Evolutionary conservation across 2,797 vertebrate genomes (phyloP), one percentile per base, ranked within the genome.

Genomic region (Sebastes aleutianus): DNA sequence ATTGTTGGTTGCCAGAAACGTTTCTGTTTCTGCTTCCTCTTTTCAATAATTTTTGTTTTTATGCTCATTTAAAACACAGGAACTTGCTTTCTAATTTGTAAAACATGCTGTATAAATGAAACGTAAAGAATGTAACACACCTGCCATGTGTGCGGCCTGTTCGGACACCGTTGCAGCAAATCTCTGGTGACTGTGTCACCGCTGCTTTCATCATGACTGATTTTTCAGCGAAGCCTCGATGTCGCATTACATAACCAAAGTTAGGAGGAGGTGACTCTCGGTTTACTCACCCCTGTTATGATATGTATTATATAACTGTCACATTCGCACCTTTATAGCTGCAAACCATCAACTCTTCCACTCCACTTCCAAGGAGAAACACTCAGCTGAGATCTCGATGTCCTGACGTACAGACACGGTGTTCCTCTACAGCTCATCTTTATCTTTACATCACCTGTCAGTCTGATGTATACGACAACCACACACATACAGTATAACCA

Each of bases 221-320:
- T 70, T 69, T 74, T 81, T 47, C n/a, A 83, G 67, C 7, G 2
- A 50, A 58, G 82, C 69, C 43, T 67, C 24, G 6, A n/a, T 63
- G 31, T 32, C 6, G 11, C 20, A 13, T 91, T 88, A 84, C 13
- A 12, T 82, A 89, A 91, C 76, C 72, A 83, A 76, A 57, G 64
- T 61, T 72, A 67, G 32, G 78, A 70, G 47, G 53, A 77, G 64
- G 66, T 82, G 79, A 88, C 73, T 75, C 74, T 39, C 56, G 70
- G 69, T 78, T 79, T 78, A 78, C 65, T 85, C 82, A 74, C 34
- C 76, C 73, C 54, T 66, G 36, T 85, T 74, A 29, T 59, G 71
- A 83, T 82, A 76, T 54, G 8, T 73, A 58, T 90, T 88, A 89
- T 70, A 9, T 82, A 92, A 90, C 78, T 53, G 26, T 82, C 74